A percentile compares a stretch with the other conserved stretches of the same genome.
Evolutionary conservation across 2,797 vertebrate species (phyloP).

Genomic region (Sylvia borin): DNA sequence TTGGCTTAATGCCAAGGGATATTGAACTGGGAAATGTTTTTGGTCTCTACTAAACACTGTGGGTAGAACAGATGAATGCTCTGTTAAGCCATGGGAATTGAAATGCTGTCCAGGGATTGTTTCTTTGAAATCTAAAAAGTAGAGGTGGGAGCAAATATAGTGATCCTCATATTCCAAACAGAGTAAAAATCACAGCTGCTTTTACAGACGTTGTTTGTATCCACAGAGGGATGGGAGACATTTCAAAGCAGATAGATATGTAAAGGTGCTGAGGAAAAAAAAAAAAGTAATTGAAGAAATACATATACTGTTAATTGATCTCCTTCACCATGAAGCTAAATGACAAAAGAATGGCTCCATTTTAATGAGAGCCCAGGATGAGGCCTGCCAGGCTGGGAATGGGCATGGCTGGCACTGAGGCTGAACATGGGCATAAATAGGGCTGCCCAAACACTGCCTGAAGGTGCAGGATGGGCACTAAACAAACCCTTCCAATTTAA

Average conservation of each 20-base stretch:
- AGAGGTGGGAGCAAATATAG: neutral
- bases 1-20: neutral
- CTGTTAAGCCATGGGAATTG: neutral
- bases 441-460: neutral
- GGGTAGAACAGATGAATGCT: neutral
- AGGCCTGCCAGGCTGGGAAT: neutral
- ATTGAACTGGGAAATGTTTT: neutral
- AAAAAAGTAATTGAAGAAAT: neutral
- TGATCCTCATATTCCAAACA: neutral
- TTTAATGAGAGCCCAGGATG: neutral
- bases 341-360: neutral
- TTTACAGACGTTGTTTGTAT: neutral
- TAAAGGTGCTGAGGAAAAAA: neutral
- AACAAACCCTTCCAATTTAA: neutral
- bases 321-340: neutral
- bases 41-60: neutral
- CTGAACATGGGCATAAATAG: neutral
- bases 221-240: neutral
- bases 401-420: neutral
- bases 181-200: neutral
- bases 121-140: neutral
- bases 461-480: neutral
- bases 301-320: neutral
- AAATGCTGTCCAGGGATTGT: neutral
- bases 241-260: neutral